Evolutionary conservation across 2,797 vertebrate species (phyloP).

Genomic region (Eospalax fontanierii): DNA sequence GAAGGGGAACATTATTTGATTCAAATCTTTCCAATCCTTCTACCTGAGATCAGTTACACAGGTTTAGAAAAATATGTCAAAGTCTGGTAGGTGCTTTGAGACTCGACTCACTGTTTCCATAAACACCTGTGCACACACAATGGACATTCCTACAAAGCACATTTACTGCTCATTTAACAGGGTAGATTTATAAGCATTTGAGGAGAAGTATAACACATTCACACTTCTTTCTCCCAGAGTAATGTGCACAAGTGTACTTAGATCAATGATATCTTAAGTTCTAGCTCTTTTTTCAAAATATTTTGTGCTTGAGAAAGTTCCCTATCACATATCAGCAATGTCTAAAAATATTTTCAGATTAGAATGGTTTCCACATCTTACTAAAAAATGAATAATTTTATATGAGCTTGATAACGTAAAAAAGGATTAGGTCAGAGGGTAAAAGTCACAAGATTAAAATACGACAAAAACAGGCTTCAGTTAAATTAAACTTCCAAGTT

Average conservation of each 20-base stretch:
- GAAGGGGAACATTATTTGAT: conserved; percentile 53
- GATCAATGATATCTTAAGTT: background rate
- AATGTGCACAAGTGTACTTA: background rate
- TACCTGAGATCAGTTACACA: conserved; percentile 29
- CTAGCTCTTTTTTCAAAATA: conserved; percentile 50
- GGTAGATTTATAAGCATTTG: background rate
- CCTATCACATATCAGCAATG: background rate
- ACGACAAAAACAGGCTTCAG: background rate
- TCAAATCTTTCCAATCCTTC: conserved; percentile 58
- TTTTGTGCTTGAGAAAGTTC: conserved; percentile 49
- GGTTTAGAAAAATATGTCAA: conserved; percentile 1
- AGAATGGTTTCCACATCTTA: conserved; percentile 38
- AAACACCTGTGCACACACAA: background rate
- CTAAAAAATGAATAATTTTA: conserved; percentile 28
- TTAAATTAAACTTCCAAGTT: conserved; percentile 19
- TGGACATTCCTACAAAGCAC: background rate
- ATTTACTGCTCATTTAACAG: background rate
- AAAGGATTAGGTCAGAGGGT: background rate
- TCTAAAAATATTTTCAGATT: conserved; percentile 45
- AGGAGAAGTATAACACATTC: conserved; percentile 12
- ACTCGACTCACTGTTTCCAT: background rate
- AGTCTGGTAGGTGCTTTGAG: background rate
- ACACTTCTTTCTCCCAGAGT: background rate
- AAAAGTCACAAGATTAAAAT: conserved; percentile 22
- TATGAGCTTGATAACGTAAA: background rate